Base-by-base conservation (phyloP, 2,888 invertebrate species). In the Lepetodrilus schrolli region DNA sequence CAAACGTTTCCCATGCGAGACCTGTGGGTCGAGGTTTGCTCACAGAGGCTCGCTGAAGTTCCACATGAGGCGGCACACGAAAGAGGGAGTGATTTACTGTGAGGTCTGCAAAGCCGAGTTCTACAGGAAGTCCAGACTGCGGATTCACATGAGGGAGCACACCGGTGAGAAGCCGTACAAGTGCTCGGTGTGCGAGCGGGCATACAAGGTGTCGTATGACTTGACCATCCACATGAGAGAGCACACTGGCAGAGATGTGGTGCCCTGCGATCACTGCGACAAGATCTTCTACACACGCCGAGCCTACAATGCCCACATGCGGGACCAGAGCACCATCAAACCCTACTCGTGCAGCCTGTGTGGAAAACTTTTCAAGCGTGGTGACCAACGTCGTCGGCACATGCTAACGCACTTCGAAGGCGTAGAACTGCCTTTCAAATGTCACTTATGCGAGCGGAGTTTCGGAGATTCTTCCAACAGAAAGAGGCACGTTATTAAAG, bases 261-360 rank as follows among this genome's bases (percentile, higher is more conserved):
- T 58, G 26, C 26, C 26, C 3, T 58, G 58, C 26, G 58, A 30
- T 13, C 58, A 58, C 17, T 58, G 58, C 17, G n/a, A 17, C 4
- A 58, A 58, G 30, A 26, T 58, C 17, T 58, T 58, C 58, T 58
- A 58, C 58, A 58, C 58, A 13, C 23, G 58, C 26, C 58, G 58
- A 4, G 17, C 58, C n/a, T 34, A 30, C 26, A 58, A 58, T 30
- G 58, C 58, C 7, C 58, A 58, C 21, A 23, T 58, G 4, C 7
- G 58, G 8, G 34, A 30, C 21, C 58, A 58, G 34, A 58, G 58
- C 30, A 58, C 26, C 17, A 34, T 58, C 2, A 58, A 58, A 2
- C 58, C 58, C 5, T 58, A 13, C 58, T 58, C 58, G 1, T 58
- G 58, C 34, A n/a, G 30, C 7, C 23, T 26, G 34, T 58, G 58